Percentiles rank a stretch among this genome's conserved stretches.
These are phyloP conservation scores for Karalla daura DNA, from an alignment of 2,797 vertebrate species.

Conservation along the genomic window DNA sequence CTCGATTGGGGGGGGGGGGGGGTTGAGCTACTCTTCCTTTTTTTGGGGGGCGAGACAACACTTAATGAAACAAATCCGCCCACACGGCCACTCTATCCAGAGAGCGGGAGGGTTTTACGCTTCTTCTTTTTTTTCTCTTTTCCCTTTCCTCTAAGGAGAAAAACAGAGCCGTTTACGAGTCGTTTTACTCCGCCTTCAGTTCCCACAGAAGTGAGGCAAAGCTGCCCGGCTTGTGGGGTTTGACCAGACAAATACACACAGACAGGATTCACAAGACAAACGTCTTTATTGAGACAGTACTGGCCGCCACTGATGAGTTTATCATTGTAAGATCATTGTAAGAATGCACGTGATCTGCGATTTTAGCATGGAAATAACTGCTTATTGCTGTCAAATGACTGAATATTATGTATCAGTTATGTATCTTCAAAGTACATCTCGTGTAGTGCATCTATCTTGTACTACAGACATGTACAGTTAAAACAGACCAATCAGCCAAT, in stretches of 20 bases:
- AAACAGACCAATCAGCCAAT: too few relatives aligned
- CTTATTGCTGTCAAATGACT: too few relatives aligned
- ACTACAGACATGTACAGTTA: too few relatives aligned
- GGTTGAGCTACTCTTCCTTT: constrained; percentile 3
- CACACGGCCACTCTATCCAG: background rate
- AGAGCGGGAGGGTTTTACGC: background rate
- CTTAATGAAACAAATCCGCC: constrained; percentile 35
- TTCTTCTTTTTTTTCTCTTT: background rate
- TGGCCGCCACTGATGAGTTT: too few relatives aligned
- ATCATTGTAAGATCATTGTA: too few relatives aligned
- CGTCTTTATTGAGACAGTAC: background rate
- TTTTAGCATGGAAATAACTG: too few relatives aligned
- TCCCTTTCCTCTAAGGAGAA: background rate
- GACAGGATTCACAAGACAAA: background rate
- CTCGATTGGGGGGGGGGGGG: constrained; percentile 18
- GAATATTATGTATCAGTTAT: too few relatives aligned
- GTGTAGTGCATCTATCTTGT: too few relatives aligned
- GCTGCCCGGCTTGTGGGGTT: background rate
- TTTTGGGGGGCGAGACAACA: background rate
- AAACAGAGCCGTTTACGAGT: background rate
- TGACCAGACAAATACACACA: background rate
- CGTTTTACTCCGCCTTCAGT: background rate
- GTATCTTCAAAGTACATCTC: too few relatives aligned
- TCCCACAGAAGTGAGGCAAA: background rate
- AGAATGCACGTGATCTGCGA: too few relatives aligned